Evolutionary conservation across 35 echinoderm and acorn worm genomes (phyloP).

Genomic region (Patiria miniata): DNA sequence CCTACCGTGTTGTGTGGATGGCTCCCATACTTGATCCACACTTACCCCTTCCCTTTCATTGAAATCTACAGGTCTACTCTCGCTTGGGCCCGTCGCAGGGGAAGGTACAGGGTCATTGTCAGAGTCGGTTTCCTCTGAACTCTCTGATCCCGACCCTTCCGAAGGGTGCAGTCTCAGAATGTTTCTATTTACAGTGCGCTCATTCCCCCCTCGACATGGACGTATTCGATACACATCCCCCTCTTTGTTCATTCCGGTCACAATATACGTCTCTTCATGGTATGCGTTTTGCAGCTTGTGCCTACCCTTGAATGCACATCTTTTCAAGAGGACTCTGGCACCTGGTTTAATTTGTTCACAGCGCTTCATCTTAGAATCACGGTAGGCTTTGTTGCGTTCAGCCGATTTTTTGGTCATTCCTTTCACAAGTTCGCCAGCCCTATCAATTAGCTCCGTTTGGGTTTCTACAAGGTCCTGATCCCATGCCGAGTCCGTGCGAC

Average conservation of each 20-base stretch:
- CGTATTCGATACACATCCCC: not conserved
- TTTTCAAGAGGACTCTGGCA: constrained; percentile 21
- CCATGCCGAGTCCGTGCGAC: not conserved
- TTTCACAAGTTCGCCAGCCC: constrained; percentile 18
- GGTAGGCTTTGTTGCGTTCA: not conserved
- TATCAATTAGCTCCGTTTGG: not conserved
- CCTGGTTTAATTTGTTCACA: not conserved
- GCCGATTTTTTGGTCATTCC: not conserved
- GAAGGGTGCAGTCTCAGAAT: not conserved
- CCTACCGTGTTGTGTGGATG: too few relatives aligned
- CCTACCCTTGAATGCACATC: not conserved
- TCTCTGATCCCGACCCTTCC: not conserved
- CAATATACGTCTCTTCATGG: not conserved
- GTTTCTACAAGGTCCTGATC: constrained; percentile 26
- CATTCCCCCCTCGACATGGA: not conserved
- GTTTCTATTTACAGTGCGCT: not conserved
- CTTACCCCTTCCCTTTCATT: too few relatives aligned
- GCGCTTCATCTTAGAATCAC: not conserved
- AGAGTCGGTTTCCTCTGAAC: too few relatives aligned
- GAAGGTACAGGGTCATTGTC: too few relatives aligned
- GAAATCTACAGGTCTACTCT: too few relatives aligned
- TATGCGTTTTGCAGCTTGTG: constrained; percentile 28
- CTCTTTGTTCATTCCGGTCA: not conserved
- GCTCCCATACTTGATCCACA: too few relatives aligned
- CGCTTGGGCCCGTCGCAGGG: too few relatives aligned